Evolutionary conservation across 2,888 invertebrate genomes (phyloP).

Genomic region (Lagria hirta): DNA sequence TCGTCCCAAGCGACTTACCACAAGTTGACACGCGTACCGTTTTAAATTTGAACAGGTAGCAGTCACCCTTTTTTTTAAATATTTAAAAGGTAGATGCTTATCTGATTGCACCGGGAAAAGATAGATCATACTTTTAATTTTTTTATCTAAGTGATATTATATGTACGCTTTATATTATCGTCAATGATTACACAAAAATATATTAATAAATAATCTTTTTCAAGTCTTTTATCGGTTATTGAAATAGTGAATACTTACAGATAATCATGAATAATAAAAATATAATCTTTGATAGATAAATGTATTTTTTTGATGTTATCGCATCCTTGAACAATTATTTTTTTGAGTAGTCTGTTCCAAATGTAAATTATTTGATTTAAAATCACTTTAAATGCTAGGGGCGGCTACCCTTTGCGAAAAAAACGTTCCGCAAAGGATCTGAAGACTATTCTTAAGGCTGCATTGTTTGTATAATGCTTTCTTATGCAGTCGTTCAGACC

Average conservation of each 20-base stretch:
- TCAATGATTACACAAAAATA: not conserved
- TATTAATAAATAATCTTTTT: slow-evolving; percentile 13
- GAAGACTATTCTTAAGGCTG: slow-evolving; percentile 38
- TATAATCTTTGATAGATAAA: slow-evolving; percentile 18
- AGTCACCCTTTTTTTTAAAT: slow-evolving; percentile 40
- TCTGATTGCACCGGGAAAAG: too few species aligned
- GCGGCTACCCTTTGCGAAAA: slow-evolving; percentile 37
- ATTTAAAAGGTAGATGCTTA: slow-evolving; percentile 31
- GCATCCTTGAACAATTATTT: slow-evolving; percentile 5
- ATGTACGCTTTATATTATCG: slow-evolving; percentile 5
- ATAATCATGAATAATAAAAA: slow-evolving; percentile 24
- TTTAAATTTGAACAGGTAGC: slow-evolving; percentile 35
- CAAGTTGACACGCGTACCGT: slow-evolving; percentile 38
- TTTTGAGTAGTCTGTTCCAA: slow-evolving; percentile 24
- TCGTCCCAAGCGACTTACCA: slow-evolving; percentile 40
- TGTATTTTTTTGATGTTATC: slow-evolving; percentile 13
- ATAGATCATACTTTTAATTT: slow-evolving; percentile 1
- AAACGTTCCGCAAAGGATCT: slow-evolving; percentile 30
- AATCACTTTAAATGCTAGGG: slow-evolving; percentile 52
- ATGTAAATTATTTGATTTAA: slow-evolving; percentile 49
- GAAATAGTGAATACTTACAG: slow-evolving; percentile 11
- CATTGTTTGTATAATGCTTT: slow-evolving; percentile 53
- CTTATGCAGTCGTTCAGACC: slow-evolving; percentile 47
- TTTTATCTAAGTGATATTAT: slow-evolving; percentile 9
- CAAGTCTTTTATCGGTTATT: slow-evolving; percentile 11